Base-by-base conservation (phyloP, 2,113 vertebrate species). In the Alexandromys fortis region DNA sequence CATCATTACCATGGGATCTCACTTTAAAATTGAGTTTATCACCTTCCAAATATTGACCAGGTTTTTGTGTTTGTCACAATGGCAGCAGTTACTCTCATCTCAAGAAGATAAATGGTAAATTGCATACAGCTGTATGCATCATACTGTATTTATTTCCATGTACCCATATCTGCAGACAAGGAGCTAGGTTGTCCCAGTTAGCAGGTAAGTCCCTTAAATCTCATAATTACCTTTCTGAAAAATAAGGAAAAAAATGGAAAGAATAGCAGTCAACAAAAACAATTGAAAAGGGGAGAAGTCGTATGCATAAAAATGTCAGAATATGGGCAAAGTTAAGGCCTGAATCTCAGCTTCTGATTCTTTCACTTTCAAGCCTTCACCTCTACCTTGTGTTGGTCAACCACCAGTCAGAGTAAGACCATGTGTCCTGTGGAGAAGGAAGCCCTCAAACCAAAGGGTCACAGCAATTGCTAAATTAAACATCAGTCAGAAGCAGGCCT, bases 301-400 rank as follows among this genome's bases (percentile, higher is more conserved):
- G 26, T 5, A 65, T 2, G 1, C 10, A 70, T 13, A 49, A 63
- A 3, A 55, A 26, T 7, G 79, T 49, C 1, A 13, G 1, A 52
- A 33, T 4, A n/a, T 76, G 3, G 24, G 28, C 42, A 28, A 68
- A 28, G 86, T 7, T 4, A 3, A 28, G 7, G 16, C 72, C 49
- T 19, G 47, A 63, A 49, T 1, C 28, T 1, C 3, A 17, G 3
- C 2, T 13, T 70, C 42, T 14, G 5, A 6, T 8, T n/a, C 58
- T 49, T 94, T 83, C 7, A 22, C 1, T 61, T 17, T 81, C 21
- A 5, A n/a, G 4, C 0, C 14, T 85, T 70, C 10, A 3, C 11
- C 14, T 30, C 8, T 30, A 1, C 6, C 3, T 91, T 26, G 19
- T 52, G 1, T 58, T 12, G 70, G 38, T 8, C 33, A 78, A 58